A percentile compares a stretch with the other conserved stretches of the same genome.
phyloP scores from a whole-genome alignment of 2,888 invertebrate genomes.

The Camponotus fellah region DNA sequence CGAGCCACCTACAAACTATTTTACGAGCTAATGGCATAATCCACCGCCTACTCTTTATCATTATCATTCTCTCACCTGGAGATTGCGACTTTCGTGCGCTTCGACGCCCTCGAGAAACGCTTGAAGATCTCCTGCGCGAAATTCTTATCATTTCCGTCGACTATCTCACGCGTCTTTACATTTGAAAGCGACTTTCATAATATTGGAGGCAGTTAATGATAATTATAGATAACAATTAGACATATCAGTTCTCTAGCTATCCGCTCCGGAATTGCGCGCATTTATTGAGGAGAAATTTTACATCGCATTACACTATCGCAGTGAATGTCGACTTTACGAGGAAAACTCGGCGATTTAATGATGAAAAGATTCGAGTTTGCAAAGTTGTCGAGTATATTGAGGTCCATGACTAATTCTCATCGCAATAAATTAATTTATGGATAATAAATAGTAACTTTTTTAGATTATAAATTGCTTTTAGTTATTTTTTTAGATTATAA shows the following conservation, averaged over 20 bases:
- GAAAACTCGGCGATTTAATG: not conserved
- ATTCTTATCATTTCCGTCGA: not conserved
- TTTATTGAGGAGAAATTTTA: not conserved
- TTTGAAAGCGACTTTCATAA: slow-evolving; percentile 18
- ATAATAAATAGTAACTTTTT: too few relatives aligned
- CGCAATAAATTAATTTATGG: slow-evolving; percentile 6
- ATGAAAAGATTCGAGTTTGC: not conserved
- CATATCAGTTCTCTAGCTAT: not conserved
- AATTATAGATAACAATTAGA: not conserved
- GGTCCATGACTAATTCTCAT: slow-evolving; percentile 20
- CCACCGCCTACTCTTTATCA: slow-evolving; percentile 43
- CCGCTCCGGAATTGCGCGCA: not conserved
- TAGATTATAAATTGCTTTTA: too few relatives aligned
- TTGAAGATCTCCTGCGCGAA: slow-evolving; percentile 7
- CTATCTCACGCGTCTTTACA: not conserved
- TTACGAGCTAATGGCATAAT: slow-evolving; percentile 55
- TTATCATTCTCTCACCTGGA: slow-evolving; percentile 12
- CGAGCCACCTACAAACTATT: slow-evolving; percentile 43
- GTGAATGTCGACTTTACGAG: slow-evolving; percentile 2
- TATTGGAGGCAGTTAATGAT: not conserved
- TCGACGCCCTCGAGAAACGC: not conserved
- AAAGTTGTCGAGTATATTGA: slow-evolving; percentile 5
- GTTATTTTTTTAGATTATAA: too few relatives aligned
- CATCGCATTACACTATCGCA: not conserved
- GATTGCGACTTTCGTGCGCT: not conserved